Evolutionary conservation across 2,888 invertebrate species (phyloP), one percentile per base, ranked within the genome.

Genomic region (Meteorus colon): DNA sequence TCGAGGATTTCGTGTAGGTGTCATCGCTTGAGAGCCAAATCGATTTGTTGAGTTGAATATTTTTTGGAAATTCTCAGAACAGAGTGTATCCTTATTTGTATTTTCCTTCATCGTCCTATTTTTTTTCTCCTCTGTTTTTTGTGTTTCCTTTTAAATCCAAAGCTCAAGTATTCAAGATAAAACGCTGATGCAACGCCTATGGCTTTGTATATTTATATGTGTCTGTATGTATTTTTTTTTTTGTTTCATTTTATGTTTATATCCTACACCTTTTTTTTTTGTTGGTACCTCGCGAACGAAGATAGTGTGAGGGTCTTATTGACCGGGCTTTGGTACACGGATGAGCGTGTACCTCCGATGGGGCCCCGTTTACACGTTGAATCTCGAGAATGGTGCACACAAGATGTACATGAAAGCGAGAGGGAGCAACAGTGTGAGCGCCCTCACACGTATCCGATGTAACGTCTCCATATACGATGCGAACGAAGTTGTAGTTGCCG

Each of bases 401-500:
- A 19, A 55, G 55, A 55, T 55, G 55, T 55, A 19, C 19, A 24
- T 65, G 24, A 55, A 10, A 55, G 71, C 14, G 74, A 74, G 65
- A 65, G 68, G 14, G 5, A 62, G 73, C 55, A 62, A 66, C 27
- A 69, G 72, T 66, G 71, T 76, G 76, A 67, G 68, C 55, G 75
- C 65, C 75, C 75, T 77, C 69, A 73, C 73, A 77, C 76, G 76
- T 75, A 80, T 76, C 78, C 80, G 78, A 80, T 81, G 82, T 86
- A 86, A 88, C 88, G 86, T 89, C 88, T 88, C 87, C 87, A 87
- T 65, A 65, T 88, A 85, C 82, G 81, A 81, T 55, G 79, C 76
- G 81, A 84, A 86, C 84, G 86, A 87, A 87, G 87, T 86, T 86
- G 87, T 87, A 86, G 84, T 84, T 83, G 86, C 85, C 87, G 86